Base-by-base conservation (phyloP, 37 sponge, comb jelly and placozoan species). In the Theonella swinhoei region DNA sequence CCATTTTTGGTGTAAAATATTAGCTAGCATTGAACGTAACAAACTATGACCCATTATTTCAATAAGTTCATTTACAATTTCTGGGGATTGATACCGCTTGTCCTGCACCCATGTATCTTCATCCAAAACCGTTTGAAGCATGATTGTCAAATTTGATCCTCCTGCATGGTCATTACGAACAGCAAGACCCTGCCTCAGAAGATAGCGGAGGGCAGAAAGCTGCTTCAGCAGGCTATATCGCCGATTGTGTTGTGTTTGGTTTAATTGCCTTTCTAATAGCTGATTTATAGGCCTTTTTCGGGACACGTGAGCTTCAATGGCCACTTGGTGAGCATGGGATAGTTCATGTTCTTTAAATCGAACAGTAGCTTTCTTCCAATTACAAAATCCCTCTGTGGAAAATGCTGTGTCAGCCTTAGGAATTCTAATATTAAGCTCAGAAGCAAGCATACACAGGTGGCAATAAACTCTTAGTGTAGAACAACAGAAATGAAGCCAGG, bases 121-220 rank as follows among this genome's bases (percentile, higher is more conserved):
- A 42, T 42, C 78, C 30, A 61, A 33, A 35, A 77, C 78, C 28
- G 34, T 4, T 35, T 77, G 62, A 4, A 77, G 78, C 63, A 77
- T 36, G 20, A 77, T 37, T 11, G 58, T 28, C 8, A 77, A 26
- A 42, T 77, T 77, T 19, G 60, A 42, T 25, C 63, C 64, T 28
- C 78, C 64, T 42, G 78, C 62, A 77, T 61, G 61, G 63, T 61
- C 78, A 77, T 77, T 77, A 62, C 78, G 59, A 26, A 77, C 54
- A 25, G 78, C 28, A 31, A 77, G 24, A 26, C 63, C 64, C 61
- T 77, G 78, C 28, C 64, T 26, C 22, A 77, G 60, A 19, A 77
- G 33, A 25, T 61, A 77, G n/a, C 64, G 30, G 7, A 77, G 64
- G n/a, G 78, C 64, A 34, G 63, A 30, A 61, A 61, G 61, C 32